Percentiles rank a stretch among this genome's conserved stretches.
These are phyloP conservation scores for Cephus nigrinus DNA, from an alignment of 2,888 invertebrate genomes.

Conservation along the genomic window DNA sequence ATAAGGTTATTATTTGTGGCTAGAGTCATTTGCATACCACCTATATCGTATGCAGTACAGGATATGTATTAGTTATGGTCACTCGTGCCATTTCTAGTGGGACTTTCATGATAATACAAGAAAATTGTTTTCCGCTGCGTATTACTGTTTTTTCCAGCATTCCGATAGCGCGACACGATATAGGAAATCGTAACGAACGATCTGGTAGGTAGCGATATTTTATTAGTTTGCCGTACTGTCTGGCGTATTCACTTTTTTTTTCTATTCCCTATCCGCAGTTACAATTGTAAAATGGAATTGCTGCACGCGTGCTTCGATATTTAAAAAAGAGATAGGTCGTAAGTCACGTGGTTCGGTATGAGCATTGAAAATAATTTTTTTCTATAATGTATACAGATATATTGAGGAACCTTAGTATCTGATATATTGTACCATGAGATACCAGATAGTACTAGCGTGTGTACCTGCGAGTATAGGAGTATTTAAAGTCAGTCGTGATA, in stretches of 20 bases:
- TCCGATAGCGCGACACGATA: neutral
- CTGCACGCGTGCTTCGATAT: neutral
- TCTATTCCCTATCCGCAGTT: neutral
- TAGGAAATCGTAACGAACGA: neutral
- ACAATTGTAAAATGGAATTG: neutral
- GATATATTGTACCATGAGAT: neutral
- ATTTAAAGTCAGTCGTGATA: neutral
- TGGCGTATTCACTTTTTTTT: neutral
- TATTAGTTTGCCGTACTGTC: neutral
- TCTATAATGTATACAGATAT: neutral
- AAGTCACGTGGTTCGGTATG: neutral
- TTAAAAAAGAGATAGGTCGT: neutral
- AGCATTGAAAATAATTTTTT: neutral
- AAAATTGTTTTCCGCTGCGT: neutral
- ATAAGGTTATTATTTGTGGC: neutral
- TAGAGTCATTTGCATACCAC: neutral
- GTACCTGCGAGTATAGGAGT: neutral
- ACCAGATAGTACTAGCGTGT: neutral
- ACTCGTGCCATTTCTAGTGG: neutral
- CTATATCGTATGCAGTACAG: neutral
- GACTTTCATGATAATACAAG: neutral
- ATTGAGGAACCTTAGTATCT: neutral
- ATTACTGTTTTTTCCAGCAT: neutral
- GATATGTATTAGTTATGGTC: neutral
- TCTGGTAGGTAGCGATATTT: neutral